Evolutionary conservation across 1,140 invertebrate species (phyloP).

Genomic region (Eufriesea mexicana): DNA sequence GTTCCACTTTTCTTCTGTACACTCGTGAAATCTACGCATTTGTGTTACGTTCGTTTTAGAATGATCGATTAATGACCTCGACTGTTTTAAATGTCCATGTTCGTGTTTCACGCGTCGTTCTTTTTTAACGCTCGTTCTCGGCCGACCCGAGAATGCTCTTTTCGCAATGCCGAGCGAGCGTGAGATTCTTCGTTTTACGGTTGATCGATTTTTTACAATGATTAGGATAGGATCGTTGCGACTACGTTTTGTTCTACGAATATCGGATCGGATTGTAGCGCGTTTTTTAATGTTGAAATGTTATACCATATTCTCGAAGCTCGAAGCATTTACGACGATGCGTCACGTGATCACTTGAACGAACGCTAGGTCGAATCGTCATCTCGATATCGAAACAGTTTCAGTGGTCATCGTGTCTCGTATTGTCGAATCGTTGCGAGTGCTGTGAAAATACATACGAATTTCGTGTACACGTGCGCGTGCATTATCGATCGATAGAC

Average conservation of each 20-base stretch:
- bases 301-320: constrained; percentile 35
- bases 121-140: constrained; percentile 42
- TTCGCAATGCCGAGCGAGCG: constrained; percentile 18
- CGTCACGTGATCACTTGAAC: constrained; percentile 1
- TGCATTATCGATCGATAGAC: constrained; percentile 4
- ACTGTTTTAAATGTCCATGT: constrained; percentile 46
- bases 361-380: background rate
- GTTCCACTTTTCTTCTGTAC: constrained; percentile 15
- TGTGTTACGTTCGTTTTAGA: constrained; percentile 57
- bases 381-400: constrained; percentile 1
- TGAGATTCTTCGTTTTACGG: constrained; percentile 54
- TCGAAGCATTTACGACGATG: constrained; percentile 37
- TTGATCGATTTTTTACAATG: constrained; percentile 60
- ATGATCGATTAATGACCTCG: constrained; percentile 52
- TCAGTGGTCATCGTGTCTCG: constrained; percentile 3
- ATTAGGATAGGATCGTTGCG: constrained; percentile 50
- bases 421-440: background rate
- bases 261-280: constrained; percentile 1
- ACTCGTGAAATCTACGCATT: constrained; percentile 35
- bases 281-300: constrained; percentile 45
- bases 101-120: constrained; percentile 36
- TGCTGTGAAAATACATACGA: background rate
- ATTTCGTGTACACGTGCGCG: no score
- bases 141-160: constrained; percentile 13
- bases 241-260: constrained; percentile 44